A percentile compares a stretch with the other conserved stretches of the same genome.
Conservation (phyloP, 2,113 vertebrate species). For the Archocentrus centrarchus region DNA sequence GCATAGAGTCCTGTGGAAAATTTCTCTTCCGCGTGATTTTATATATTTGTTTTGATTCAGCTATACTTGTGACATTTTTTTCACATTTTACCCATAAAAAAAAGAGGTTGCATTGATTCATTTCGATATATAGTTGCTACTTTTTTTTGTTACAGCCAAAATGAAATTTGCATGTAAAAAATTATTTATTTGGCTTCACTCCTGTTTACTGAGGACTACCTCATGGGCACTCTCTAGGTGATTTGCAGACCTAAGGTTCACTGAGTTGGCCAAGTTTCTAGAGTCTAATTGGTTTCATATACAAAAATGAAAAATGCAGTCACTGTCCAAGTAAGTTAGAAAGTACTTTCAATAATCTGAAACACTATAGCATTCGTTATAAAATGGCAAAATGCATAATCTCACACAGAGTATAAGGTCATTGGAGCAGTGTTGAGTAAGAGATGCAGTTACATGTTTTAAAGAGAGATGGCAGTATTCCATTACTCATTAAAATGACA, state of each 20-base stretch:
- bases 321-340: background rate
- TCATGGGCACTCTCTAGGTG: background rate
- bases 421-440: background rate
- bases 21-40: no score
- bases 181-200: background rate
- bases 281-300: background rate
- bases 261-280: background rate
- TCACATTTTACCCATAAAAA: background rate
- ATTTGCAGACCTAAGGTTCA: background rate
- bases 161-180: background rate
- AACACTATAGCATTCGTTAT: background rate
- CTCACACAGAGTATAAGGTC: background rate
- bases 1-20: no score
- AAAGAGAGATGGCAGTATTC: conserved; percentile 76
- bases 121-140: background rate
- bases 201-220: background rate
- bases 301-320: background rate
- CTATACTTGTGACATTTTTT: background rate
- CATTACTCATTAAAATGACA: conserved; percentile 40
- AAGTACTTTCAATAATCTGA: background rate
- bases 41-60: no score
- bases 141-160: background rate
- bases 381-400: background rate
- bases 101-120: background rate
- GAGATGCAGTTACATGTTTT: conserved; percentile 48